A percentile compares a stretch with the other conserved stretches of the same genome.
phyloP scores from a whole-genome alignment of 2,797 vertebrate genomes.

The Pipistrellus kuhlii region DNA sequence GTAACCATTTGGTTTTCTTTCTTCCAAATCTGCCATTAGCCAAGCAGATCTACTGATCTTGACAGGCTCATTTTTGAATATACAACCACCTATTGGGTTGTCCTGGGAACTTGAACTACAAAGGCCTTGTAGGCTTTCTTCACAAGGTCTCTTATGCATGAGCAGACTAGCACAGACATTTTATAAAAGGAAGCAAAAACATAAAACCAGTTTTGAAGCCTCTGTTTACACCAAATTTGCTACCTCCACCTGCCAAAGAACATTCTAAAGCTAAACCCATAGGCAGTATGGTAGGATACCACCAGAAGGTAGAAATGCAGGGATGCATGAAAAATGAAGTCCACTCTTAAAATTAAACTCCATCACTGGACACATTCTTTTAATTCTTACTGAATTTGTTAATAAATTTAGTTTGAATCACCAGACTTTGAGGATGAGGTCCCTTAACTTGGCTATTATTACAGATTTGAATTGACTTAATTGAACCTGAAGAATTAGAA shows the following conservation, averaged over 20 bases:
- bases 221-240: not conserved
- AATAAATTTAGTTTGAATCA: not conserved
- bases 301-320: not conserved
- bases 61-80: not conserved
- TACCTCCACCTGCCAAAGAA: not conserved
- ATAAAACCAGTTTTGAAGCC: not conserved
- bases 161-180: not conserved
- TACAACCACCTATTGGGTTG: fast-evolving
- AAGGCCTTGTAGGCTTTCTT: not conserved
- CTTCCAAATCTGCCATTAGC: not conserved
- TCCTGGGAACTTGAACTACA: not conserved
- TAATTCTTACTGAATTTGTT: not conserved
- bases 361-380: not conserved
- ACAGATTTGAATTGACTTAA: not conserved
- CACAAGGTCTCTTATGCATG: not conserved
- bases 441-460: not conserved
- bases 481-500: not conserved
- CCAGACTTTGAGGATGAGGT: not conserved
- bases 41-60: not conserved
- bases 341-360: not conserved
- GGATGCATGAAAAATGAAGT: not conserved
- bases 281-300: not conserved
- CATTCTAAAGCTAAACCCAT: not conserved
- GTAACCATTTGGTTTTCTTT: not conserved
- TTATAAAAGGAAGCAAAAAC: not conserved